Base-by-base conservation (phyloP, 2,888 invertebrate species). In the Folsomia candida region DNA sequence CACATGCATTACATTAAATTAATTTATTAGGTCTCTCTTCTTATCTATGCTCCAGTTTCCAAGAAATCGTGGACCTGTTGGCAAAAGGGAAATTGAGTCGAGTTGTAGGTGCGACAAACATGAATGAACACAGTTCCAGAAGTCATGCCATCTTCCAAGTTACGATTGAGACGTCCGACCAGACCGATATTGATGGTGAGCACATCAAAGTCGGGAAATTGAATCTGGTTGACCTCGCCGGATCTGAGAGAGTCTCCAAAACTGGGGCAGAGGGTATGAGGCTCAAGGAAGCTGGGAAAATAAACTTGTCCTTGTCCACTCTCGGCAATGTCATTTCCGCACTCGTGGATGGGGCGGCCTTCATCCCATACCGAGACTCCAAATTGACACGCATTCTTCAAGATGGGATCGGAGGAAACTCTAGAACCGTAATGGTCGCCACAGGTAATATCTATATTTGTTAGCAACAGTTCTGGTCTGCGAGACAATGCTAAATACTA, bases 81-180 rank as follows among this genome's bases (percentile, higher is more conserved):
- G n/a, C n/a, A n/a, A n/a, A n/a, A n/a, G n/a, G n/a, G n/a, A n/a
- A n/a, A n/a, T n/a, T n/a, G n/a, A n/a, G n/a, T n/a, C n/a, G n/a
- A n/a, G n/a, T n/a, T n/a, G n/a, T n/a, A n/a, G n/a, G n/a, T n/a
- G n/a, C n/a, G n/a, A n/a, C n/a, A n/a, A n/a, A n/a, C n/a, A n/a
- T n/a, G n/a, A n/a, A n/a, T n/a, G n/a, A n/a, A n/a, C n/a, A n/a
- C n/a, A n/a, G n/a, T n/a, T n/a, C n/a, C n/a, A n/a, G n/a, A n/a
- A n/a, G n/a, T n/a, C n/a, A n/a, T n/a, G 98, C 99, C 68, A 97
- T 99, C 78, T 98, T 99, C 84, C 92, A 97, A 83, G 94, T 99
- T 80, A 95, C 96, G 67, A 91, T 99, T 60, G 99, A 99, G 86
- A 96, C 97, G 87, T 90, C 91, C 76, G 89, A 90, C 81, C 87